Conservation (phyloP, 2,888 invertebrate species). For the Dasypogon diadema region DNA sequence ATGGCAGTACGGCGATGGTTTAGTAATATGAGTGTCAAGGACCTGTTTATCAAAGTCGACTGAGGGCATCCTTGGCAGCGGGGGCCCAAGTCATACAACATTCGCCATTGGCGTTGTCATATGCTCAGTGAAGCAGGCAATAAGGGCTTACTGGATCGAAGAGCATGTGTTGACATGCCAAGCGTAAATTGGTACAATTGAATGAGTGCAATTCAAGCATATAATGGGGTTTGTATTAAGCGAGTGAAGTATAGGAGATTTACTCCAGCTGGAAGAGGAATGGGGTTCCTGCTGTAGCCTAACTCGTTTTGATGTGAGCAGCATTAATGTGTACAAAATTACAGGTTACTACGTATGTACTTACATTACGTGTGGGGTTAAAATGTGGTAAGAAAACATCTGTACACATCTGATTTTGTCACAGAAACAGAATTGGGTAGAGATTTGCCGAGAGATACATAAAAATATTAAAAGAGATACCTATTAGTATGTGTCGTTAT, state of each 20-base stretch:
- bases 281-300: no score
- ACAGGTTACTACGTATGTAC: no score
- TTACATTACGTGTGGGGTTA: no score
- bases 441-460: no score
- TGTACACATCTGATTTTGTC: no score
- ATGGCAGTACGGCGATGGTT: conserved; percentile 4
- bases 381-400: no score
- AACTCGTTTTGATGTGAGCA: no score
- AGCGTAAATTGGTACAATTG: conserved; percentile 52
- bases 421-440: no score
- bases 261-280: not conserved
- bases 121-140: conserved; percentile 51
- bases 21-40: conserved; percentile 21
- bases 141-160: conserved; percentile 46
- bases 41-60: conserved; percentile 27
- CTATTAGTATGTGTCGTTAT: no score
- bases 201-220: conserved; percentile 52
- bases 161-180: conserved; percentile 51
- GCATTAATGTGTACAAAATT: no score
- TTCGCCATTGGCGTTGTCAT: conserved; percentile 26
- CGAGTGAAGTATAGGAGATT: conserved; percentile 4
- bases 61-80: conserved; percentile 5
- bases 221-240: conserved; percentile 46
- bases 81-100: not conserved
- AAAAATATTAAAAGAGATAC: no score